Evolutionary conservation across 2,113 vertebrate genomes (phyloP), one percentile per base, ranked within the genome.

Genomic region (Pelmatolapia mariae): DNA sequence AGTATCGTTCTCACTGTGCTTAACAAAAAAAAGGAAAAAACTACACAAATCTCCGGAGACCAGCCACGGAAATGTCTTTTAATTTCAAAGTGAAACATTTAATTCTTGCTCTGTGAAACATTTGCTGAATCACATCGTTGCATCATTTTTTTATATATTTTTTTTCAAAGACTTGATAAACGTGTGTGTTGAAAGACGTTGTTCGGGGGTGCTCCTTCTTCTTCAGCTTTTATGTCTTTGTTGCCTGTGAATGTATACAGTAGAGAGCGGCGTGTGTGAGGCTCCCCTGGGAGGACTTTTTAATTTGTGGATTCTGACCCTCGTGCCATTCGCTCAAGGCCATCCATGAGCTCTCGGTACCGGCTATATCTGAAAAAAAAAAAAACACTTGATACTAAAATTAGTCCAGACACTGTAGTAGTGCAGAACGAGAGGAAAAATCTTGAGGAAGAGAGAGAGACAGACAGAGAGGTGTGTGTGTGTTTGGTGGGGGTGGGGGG

Each of bases 251-350:
- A 87, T 91, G 82, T 92, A 85, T 89, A 91, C 90, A 89, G 89
- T 89, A 84, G 90, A 89, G 87, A 80, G 61, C 56, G 11, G 22
- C 83, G 22, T 91, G 91, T 87, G 33, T 22, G 61, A 45, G 83
- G 86, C 87, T 94, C 94, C 92, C 92, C 92, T 87, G 91, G 90
- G 92, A 94, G 89, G 87, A 89, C 94, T 93, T 94, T 94, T 94
- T 95, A 91, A 95, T 96, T 95, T 95, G 93, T 94, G 93, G 89
- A 93, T 94, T 95, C 85, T 95, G 95, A 95, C 95, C 94, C 86
- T 78, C 45, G 12, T 94, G 93, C 91, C 91, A 90, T 92, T 94
- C 63, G 91, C 95, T 94, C 88, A 90, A 95, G 93, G 95, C 94
- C 89, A 90, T 92, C 89, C 86, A 92, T 85, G 90, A 95, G 93